phyloP scores from a whole-genome alignment of 2,113 vertebrate genomes.

The Pao palembangensis region DNA sequence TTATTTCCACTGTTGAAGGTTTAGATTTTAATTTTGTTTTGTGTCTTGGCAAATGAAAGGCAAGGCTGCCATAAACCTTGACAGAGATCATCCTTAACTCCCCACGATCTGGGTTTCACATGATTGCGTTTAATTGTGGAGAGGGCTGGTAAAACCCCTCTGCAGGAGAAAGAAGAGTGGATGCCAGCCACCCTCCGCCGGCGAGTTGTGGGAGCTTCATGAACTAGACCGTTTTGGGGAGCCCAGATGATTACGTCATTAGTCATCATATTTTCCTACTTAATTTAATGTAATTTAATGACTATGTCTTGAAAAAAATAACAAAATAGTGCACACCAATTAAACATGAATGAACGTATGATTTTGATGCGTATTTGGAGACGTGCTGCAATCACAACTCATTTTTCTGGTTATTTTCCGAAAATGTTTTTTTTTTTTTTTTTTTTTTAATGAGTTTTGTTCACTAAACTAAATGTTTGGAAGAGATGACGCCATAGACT shows the following conservation, averaged over 20 bases:
- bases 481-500: too few species aligned
- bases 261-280: constrained; percentile 7
- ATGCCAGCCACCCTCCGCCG: neutral
- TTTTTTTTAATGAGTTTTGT: too few species aligned
- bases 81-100: constrained; percentile 7
- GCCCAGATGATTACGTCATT: neutral
- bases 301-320: too few species aligned
- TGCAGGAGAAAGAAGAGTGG: constrained; percentile 3
- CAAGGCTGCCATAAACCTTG: constrained; percentile 51
- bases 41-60: constrained; percentile 47
- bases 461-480: too few species aligned
- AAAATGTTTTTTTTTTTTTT: too few species aligned
- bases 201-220: constrained; percentile 3
- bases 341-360: too few species aligned
- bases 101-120: constrained; percentile 32
- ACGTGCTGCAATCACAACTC: too few species aligned
- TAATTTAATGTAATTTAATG: too few species aligned
- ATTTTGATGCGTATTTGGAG: too few species aligned
- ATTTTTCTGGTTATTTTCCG: too few species aligned
- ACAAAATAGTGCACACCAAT: too few species aligned
- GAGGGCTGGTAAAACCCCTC: constrained; percentile 55
- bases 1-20: constrained; percentile 32
- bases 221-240: neutral
- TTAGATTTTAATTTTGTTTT: constrained; percentile 32
- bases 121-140: constrained; percentile 60